phyloP scores from a whole-genome alignment of 1,140 invertebrate species.

The Leptinotarsa undecemlineata region DNA sequence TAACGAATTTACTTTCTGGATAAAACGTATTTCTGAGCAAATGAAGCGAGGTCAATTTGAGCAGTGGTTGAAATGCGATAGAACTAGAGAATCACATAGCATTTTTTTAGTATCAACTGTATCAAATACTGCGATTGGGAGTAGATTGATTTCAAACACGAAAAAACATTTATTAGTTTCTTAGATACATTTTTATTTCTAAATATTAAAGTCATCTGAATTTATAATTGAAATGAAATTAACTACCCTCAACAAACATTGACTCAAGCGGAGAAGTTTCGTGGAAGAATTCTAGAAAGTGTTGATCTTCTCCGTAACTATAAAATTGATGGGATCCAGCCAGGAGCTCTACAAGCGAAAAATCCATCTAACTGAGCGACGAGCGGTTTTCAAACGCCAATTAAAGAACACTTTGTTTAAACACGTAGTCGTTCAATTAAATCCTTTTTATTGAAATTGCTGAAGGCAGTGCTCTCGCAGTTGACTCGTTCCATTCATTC shows the following conservation, averaged over 20 bases:
- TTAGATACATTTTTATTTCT: too few relatives aligned
- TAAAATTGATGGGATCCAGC: not conserved
- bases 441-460: constrained; percentile 1
- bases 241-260: not conserved
- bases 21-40: too few relatives aligned
- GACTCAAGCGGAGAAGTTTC: not conserved
- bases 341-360: too few relatives aligned
- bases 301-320: not conserved
- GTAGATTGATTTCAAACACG: too few relatives aligned
- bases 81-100: too few relatives aligned
- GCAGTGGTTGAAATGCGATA: too few relatives aligned
- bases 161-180: too few relatives aligned
- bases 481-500: not conserved
- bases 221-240: not conserved
- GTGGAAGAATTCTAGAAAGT: not conserved
- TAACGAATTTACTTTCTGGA: too few relatives aligned
- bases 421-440: not conserved
- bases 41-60: too few relatives aligned
- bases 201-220: too few relatives aligned
- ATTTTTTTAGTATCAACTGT: too few relatives aligned
- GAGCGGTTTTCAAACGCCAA: not conserved
- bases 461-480: not conserved
- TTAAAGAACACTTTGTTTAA: constrained; percentile 1
- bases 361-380: not conserved
- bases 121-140: too few relatives aligned